These are phyloP conservation scores for Tigriopus japonicus DNA, from an alignment of 1,140 invertebrate genomes.

Conservation along the genomic window DNA sequence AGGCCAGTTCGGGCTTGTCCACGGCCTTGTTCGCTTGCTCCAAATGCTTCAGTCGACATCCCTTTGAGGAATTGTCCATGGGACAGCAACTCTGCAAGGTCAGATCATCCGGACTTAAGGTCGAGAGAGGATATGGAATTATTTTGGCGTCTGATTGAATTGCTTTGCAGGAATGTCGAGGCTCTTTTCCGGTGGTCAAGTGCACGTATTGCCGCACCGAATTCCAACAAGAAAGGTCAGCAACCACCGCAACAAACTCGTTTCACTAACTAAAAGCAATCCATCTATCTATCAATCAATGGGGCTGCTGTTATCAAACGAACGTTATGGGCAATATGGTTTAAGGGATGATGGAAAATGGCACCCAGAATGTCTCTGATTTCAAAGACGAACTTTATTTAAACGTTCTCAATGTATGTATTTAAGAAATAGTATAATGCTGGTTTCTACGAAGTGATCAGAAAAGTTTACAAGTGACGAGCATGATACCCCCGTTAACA, in stretches of 20 bases:
- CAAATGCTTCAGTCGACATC: slow-evolving; percentile 77
- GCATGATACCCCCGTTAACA: too few species aligned
- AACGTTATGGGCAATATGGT: too few species aligned
- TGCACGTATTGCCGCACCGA: slow-evolving; percentile 93
- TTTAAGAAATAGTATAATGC: too few species aligned
- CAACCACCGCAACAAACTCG: slow-evolving; percentile 26
- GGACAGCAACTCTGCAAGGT: slow-evolving; percentile 93
- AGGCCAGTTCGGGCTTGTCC: neutral
- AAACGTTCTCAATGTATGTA: too few species aligned
- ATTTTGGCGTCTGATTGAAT: slow-evolving; percentile 1
- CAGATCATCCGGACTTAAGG: slow-evolving; percentile 21
- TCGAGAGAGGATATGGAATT: neutral
- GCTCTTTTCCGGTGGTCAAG: slow-evolving; percentile 78
- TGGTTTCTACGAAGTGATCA: too few species aligned
- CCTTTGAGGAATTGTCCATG: slow-evolving; percentile 81
- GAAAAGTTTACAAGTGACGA: too few species aligned
- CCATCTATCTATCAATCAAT: too few species aligned
- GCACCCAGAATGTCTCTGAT: too few species aligned
- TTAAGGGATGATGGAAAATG: too few species aligned
- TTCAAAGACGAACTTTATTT: too few species aligned
- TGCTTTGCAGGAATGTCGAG: slow-evolving; percentile 70
- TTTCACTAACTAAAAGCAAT: neutral
- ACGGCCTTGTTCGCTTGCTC: slow-evolving; percentile 73
- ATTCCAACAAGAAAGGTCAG: slow-evolving; percentile 64
- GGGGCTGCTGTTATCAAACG: too few species aligned